Base-by-base conservation (phyloP, 2,113 vertebrate genomes). In the Typhlomys cinereus region DNA sequence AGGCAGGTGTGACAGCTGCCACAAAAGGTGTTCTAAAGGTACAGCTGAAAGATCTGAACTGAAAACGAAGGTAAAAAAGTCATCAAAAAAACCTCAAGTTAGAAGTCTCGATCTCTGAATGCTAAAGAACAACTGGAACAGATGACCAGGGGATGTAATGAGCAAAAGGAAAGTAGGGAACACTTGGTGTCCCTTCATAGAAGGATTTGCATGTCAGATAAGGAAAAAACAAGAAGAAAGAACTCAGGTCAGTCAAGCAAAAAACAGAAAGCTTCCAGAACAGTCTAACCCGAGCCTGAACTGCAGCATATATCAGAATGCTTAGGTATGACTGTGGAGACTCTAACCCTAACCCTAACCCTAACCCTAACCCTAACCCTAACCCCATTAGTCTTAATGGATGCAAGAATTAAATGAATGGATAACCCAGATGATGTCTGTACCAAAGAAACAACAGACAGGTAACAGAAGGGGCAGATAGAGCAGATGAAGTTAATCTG, bases 61-160 rank as follows among this genome's bases (percentile, higher is more conserved):
- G 4, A 29, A 48, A 91, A 31, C 39, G 64, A 69, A 75, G 39
- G 23, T 1, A 61, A 83, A 9, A 79, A 54, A 62, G 1, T 29
- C 81, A 83, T 39, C 48, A 67, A 83, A 92, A 83, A 92, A 64
- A 48, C 41, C 31, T 74, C 48, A 85, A 69, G 52, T 14, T 2
- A 91, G 34, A 39, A 92, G 39, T 23, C 2, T 13, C 44, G 46
- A 44, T 50, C 27, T 71, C 52, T 27, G 44, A 36, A 39, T 75
- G 25, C 64, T 54, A 27, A 57, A 74, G 36, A 67, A 34, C 0
- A 46, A 14, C 8, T 25, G 7, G 29, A 31, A 48, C 8, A 87
- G 15, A n/a, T 1, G 23, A n/a, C 39, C 14, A 50, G 54, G 13
- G 10, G 79, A 79, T n/a, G 34, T 27, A 70, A 48, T 8, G 39